Base-by-base conservation (phyloP, 2,888 invertebrate species). In the Blastobasis adustella region DNA sequence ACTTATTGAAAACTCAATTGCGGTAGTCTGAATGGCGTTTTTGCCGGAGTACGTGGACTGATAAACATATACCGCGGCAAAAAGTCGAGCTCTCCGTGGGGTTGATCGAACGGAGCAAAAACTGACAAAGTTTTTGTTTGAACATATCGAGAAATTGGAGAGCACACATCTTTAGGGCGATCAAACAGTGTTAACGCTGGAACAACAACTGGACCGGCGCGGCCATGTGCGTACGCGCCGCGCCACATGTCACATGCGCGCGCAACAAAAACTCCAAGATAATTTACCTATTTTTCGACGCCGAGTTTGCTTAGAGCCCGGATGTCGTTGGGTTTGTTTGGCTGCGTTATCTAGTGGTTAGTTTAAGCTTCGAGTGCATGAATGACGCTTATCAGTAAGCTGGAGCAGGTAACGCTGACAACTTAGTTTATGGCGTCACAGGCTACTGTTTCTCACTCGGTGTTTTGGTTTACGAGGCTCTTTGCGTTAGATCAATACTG, bases 321-420 rank as follows among this genome's bases (percentile, higher is more conserved):
- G 85, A 84, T 85, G 81, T 80, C 64, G 63, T 66, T 63, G 54
- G 57, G 63, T 69, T 57, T 81, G 80, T 80, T 80, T 79, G 71
- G 63, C 53, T 59, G 58, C 58, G 69, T 82, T 84, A 83, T 84
- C 82, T 76, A 48, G 51, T 58, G 66, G 65, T 69, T 65, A 67
- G 69, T 63, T 71, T 65, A 60, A 64, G 63, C 61, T 59, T 55
- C 42, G 58, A 60, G 57, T 65, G 71, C 69, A 75, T 80, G 79
- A 82, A 80, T 79, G 79, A 72, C 67, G 69, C 71, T 82, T 83
- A 82, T 82, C 82, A 76, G 54, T 51, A n/a, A 44, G 48, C 51
- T 54, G 50, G 49, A 49, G 68, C 76, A 73, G 74, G 75, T 75
- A 78, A 65, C 56, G 56, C 69, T 73, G 76, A 72, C 77, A 66